Base-by-base conservation (phyloP, 2,113 vertebrate genomes). In the Tiliqua scincoides region DNA sequence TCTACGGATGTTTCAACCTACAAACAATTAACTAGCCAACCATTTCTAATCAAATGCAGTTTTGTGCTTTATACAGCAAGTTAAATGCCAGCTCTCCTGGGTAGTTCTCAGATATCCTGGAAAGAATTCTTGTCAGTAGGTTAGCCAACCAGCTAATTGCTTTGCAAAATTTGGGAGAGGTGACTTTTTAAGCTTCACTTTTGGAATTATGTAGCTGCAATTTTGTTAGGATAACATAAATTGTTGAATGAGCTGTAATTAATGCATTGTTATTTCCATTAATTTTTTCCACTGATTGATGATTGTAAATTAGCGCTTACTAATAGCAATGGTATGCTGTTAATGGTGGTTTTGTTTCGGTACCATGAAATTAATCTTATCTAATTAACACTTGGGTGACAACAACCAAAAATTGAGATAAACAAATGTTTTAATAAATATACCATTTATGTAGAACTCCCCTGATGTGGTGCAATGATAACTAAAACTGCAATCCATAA, bases 21-120 rank as follows among this genome's bases (percentile, higher is more conserved):
- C 48, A 83, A 43, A 83, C 76, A 82, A 81, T 82, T 75, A 82
- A 83, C 37, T 83, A 77, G 52, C 63, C 52, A 83, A 77, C 48
- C 72, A 82, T 82, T 62, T 77, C 79, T 77, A 87, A 87, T 87
- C 79, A 87, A 82, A 83, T n/a, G 25, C 21, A 61, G 54, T 61
- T 68, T 83, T 87, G 59, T 61, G 65, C 52, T 35, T 70, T 32
- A 70, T 62, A 35, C 21, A 48, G 20, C 17, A 81, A 71, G 30
- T 30, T 43, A 57, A 83, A 78, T 79, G 27, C 52, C 25, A 48
- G 48, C 30, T 83, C 80, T 83, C 72, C 48, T 61, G 62, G 32
- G 80, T 77, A 59, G 63, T 35, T 83, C 54, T 70, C 37, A 48
- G 63, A 40, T 61, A 87, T 52, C 63, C 65, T 61, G 30, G 30